Base-by-base conservation (phyloP, 1,140 invertebrate species). In the Eriocheir sinensis region DNA sequence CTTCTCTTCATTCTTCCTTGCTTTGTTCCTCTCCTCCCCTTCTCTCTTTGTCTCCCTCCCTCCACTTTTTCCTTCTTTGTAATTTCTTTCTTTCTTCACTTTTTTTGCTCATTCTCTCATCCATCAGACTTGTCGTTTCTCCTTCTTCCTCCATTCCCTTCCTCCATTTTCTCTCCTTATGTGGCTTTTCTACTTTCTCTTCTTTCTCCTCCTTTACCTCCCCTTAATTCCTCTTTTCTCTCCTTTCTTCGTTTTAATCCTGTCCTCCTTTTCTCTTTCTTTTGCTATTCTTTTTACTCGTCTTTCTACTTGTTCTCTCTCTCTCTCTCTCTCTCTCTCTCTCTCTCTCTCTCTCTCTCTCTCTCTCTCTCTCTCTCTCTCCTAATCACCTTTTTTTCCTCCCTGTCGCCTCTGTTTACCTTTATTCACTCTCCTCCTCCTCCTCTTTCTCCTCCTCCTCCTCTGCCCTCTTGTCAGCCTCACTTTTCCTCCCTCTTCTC, bases 311-410 rank as follows among this genome's bases (percentile, higher is more conserved):
- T 86, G 6, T 41, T 2, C 9, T 41, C 40, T n/a, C 9, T 40
- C 83, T 86, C 21, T 86, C 27, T 36, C 27, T 36, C 27, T 4
- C 36, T 38, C 36, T 38, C 36, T 38, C 80, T 38, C 36, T 38
- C 36, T n/a, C 60, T 15, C 12, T 72, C 60, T 72, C 60, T 72
- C 60, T n/a, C 60, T 72, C 12, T n/a, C 60, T 72, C 60, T 72
- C 60, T n/a, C 60, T 72, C 60, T n/a, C 60, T 72, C 60, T 72
- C 60, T 72, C 60, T n/a, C 60, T 72, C 60, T 72, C 60, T 72
- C 60, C 12, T 72, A 15, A 15, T 72, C n/a, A 15, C n/a, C 12
- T n/a, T n/a, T 72, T 72, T n/a, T n/a, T 72, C 12, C 60, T 72
- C 3, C 27, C 34, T 81, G n/a, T 21, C 4, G 4, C 80, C n/a